Percentiles rank a stretch among this genome's conserved stretches.
Evolutionary conservation across 2,113 vertebrate species (phyloP).

Genomic region (Zosterops pallidus): DNA sequence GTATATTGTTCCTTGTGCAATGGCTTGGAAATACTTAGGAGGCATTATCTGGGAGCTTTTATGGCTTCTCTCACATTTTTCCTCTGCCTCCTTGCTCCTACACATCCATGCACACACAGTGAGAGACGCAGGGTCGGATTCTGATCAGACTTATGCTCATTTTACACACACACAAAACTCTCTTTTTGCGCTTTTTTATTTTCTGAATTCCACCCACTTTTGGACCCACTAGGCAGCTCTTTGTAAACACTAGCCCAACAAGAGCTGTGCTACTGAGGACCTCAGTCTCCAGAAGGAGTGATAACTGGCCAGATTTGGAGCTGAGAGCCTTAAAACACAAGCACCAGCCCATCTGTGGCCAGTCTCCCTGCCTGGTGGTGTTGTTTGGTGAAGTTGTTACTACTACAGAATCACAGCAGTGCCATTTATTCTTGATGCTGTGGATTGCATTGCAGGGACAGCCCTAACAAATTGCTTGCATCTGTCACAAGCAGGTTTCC

Average conservation of each 20-base stretch:
- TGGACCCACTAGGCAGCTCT: not conserved
- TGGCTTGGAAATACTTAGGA: constrained; percentile 22
- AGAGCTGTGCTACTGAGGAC: not conserved
- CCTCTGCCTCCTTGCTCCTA: constrained; percentile 30
- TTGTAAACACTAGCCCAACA: not conserved
- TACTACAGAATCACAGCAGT: not conserved
- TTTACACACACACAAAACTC: not conserved
- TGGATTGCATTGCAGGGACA: not conserved
- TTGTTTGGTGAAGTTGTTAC: not conserved
- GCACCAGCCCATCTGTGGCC: not conserved
- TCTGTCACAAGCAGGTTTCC: not conserved
- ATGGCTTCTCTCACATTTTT: constrained; percentile 39
- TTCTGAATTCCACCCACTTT: not conserved
- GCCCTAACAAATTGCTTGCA: not conserved
- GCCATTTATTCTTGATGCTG: not conserved
- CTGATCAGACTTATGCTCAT: not conserved
- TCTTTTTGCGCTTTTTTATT: not conserved
- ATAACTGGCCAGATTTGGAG: not conserved
- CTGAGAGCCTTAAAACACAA: not conserved
- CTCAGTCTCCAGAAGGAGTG: not conserved
- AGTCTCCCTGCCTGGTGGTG: not conserved
- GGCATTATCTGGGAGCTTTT: constrained; percentile 42
- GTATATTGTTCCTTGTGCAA: constrained; percentile 51
- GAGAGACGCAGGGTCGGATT: not conserved
- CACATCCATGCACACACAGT: not conserved